Evolutionary conservation across 2,888 invertebrate genomes (phyloP).

Genomic region (Lycaena phlaeas): DNA sequence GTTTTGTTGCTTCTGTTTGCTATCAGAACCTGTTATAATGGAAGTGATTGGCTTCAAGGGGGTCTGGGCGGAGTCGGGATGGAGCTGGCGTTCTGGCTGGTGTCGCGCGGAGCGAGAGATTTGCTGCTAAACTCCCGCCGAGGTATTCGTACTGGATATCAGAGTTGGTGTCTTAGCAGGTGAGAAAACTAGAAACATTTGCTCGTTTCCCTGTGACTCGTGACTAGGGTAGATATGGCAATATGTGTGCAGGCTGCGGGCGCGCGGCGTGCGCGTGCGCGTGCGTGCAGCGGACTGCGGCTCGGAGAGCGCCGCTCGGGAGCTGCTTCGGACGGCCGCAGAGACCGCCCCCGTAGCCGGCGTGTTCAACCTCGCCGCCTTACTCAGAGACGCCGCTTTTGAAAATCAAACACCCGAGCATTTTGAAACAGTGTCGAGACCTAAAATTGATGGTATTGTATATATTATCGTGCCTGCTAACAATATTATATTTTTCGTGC

Average conservation of each 20-base stretch:
- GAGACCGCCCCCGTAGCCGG: slow-evolving; percentile 83
- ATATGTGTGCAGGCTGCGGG: slow-evolving; percentile 73
- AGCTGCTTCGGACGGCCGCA: slow-evolving; percentile 75
- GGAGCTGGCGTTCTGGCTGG: slow-evolving; percentile 93
- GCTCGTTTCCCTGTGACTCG: too few relatives aligned
- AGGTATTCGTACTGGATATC: slow-evolving; percentile 94
- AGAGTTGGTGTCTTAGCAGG: slow-evolving; percentile 85
- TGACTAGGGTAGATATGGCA: too few relatives aligned
- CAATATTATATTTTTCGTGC: too few relatives aligned
- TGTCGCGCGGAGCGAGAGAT: slow-evolving; percentile 87
- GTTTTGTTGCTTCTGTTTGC: slow-evolving; percentile 10
- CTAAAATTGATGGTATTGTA: slow-evolving; percentile 88
- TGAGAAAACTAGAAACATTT: too few relatives aligned
- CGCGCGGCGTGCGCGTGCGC: slow-evolving; percentile 74
- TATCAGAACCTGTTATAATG: too few relatives aligned
- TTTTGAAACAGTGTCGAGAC: slow-evolving; percentile 85
- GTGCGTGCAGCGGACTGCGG: slow-evolving; percentile 65
- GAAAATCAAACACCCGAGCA: slow-evolving; percentile 88
- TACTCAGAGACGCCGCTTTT: slow-evolving; percentile 88
- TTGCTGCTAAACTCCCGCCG: slow-evolving; percentile 91
- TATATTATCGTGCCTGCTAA: too few relatives aligned
- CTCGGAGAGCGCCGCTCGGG: slow-evolving; percentile 71
- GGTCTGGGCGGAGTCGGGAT: slow-evolving; percentile 98
- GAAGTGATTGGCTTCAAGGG: too few relatives aligned
- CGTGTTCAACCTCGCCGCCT: slow-evolving; percentile 96